Conservation (phyloP, 2,888 invertebrate genomes). For the Bombylius major region DNA sequence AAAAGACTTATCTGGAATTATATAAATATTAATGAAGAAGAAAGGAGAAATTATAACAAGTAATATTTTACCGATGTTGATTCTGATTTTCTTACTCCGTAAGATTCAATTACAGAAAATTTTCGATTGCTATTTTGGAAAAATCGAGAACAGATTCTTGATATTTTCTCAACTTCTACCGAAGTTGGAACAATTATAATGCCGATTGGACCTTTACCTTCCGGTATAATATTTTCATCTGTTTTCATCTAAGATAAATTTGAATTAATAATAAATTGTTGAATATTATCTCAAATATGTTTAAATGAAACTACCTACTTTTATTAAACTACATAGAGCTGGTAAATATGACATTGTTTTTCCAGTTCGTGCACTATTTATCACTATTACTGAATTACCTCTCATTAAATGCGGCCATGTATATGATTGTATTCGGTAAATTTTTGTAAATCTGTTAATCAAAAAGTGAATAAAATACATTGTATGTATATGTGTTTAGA, state of each 20-base stretch:
- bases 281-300: neutral
- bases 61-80: slow-evolving; percentile 19
- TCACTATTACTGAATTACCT: slow-evolving; percentile 50
- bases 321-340: slow-evolving; percentile 49
- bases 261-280: neutral
- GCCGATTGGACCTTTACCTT: slow-evolving; percentile 47
- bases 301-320: slow-evolving; percentile 1
- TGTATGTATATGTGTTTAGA: too few relatives aligned
- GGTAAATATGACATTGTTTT: slow-evolving; percentile 61
- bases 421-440: slow-evolving; percentile 46
- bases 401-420: slow-evolving; percentile 57
- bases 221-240: slow-evolving; percentile 21
- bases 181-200: slow-evolving; percentile 53
- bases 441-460: slow-evolving; percentile 16
- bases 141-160: slow-evolving; percentile 35
- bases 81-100: slow-evolving; percentile 19
- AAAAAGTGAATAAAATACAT: too few relatives aligned
- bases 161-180: slow-evolving; percentile 42
- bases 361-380: slow-evolving; percentile 47
- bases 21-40: neutral
- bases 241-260: slow-evolving; percentile 27
- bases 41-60: neutral
- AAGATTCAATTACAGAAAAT: slow-evolving; percentile 38
- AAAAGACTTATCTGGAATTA: slow-evolving; percentile 30
- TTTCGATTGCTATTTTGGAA: slow-evolving; percentile 30